These are phyloP conservation scores for Asteroscopus sphinx DNA, from an alignment of 2,888 invertebrate species.

Conservation along the genomic window DNA sequence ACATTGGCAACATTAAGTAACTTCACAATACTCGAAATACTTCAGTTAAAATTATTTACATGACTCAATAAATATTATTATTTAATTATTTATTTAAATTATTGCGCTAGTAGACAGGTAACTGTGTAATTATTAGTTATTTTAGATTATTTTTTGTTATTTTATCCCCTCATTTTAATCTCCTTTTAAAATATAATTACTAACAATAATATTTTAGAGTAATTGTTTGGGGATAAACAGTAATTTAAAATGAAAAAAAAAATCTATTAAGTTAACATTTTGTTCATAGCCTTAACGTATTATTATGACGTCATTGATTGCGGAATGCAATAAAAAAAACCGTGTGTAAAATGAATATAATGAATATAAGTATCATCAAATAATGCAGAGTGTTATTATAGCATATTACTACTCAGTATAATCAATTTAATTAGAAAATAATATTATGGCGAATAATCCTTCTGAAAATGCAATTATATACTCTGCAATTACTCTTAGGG, in stretches of 20 bases:
- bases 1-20: slow-evolving; percentile 73
- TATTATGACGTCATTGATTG: background rate
- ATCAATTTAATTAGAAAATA: too few species aligned
- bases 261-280: background rate
- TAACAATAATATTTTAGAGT: background rate
- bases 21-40: slow-evolving; percentile 58
- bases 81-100: slow-evolving; percentile 35
- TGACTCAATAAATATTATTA: slow-evolving; percentile 35
- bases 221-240: background rate
- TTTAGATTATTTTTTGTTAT: slow-evolving; percentile 1
- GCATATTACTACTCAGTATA: too few species aligned
- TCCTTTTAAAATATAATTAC: background rate
- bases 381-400: background rate
- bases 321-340: background rate
- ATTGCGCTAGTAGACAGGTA: slow-evolving; percentile 58
- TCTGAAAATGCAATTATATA: too few species aligned
- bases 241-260: background rate
- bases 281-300: slow-evolving; percentile 26
- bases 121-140: slow-evolving; percentile 32
- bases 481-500: too few species aligned
- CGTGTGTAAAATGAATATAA: background rate
- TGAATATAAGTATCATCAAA: background rate
- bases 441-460: too few species aligned
- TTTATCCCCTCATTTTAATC: background rate
- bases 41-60: slow-evolving; percentile 54